phyloP scores from a whole-genome alignment of 2,888 invertebrate genomes.

The Leucania comma region DNA sequence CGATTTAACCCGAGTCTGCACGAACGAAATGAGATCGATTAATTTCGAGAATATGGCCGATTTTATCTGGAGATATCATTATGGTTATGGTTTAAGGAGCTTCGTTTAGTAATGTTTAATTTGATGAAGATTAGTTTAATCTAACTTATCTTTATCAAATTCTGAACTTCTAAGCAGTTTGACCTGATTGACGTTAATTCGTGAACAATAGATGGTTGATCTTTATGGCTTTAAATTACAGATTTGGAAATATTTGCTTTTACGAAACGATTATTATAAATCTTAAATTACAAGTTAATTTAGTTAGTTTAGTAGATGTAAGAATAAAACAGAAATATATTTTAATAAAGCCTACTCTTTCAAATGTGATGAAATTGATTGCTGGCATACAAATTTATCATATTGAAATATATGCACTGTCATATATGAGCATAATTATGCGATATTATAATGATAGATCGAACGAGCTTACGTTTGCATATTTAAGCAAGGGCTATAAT shows the following conservation, averaged over 20 bases:
- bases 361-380: background rate
- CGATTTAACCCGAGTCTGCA: slow-evolving; percentile 51
- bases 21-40: slow-evolving; percentile 55
- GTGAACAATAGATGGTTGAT: slow-evolving; percentile 9
- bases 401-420: slow-evolving; percentile 3
- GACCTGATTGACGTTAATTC: slow-evolving; percentile 27
- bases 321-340: background rate
- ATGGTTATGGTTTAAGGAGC: slow-evolving; percentile 13
- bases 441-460: background rate
- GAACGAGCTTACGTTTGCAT: background rate
- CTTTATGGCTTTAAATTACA: slow-evolving; percentile 33
- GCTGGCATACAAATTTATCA: background rate
- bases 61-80: slow-evolving; percentile 29
- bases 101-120: slow-evolving; percentile 3
- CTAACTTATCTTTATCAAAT: no score
- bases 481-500: slow-evolving; percentile 20
- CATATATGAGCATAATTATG: slow-evolving; percentile 3
- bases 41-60: slow-evolving; percentile 51
- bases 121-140: slow-evolving; percentile 1
- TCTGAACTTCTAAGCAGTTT: background rate
- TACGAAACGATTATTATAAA: slow-evolving; percentile 6
- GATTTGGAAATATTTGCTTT: background rate
- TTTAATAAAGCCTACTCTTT: background rate
- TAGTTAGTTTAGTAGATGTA: no score
- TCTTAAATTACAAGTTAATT: no score